A percentile compares a stretch with the other conserved stretches of the same genome.
Conservation (phyloP, 2,888 invertebrate genomes). For the Archaeoteleia sp. region DNA sequence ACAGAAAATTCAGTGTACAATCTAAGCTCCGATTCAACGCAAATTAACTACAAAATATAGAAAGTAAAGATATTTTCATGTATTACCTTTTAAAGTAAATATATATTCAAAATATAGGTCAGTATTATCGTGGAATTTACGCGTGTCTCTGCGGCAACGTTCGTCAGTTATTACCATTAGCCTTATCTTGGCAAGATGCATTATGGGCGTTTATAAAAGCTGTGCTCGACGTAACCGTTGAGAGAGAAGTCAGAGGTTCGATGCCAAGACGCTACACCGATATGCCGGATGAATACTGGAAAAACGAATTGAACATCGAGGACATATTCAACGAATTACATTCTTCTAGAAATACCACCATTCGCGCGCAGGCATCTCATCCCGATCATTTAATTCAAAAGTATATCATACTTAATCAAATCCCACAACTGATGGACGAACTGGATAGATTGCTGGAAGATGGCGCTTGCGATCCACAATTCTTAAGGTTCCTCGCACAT, state of each 20-base stretch:
- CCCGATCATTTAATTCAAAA: slow-evolving; percentile 88
- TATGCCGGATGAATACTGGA: slow-evolving; percentile 83
- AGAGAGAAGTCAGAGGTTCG: slow-evolving; percentile 83
- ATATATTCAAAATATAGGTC: slow-evolving; percentile 59
- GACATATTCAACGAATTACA: slow-evolving; percentile 82
- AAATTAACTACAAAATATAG: too few relatives aligned
- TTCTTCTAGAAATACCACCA: slow-evolving; percentile 77
- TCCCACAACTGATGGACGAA: slow-evolving; percentile 83
- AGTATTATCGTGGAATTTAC: slow-evolving; percentile 70
- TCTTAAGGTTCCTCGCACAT: slow-evolving; percentile 89
- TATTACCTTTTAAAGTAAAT: too few relatives aligned
- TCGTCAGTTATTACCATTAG: slow-evolving; percentile 83
- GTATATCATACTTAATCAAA: slow-evolving; percentile 88
- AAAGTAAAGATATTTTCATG: too few relatives aligned
- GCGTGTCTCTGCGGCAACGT: slow-evolving; percentile 87
- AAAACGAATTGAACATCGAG: slow-evolving; percentile 81
- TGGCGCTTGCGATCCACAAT: slow-evolving; percentile 76
- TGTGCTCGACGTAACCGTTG: slow-evolving; percentile 89
- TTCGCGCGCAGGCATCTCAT: slow-evolving; percentile 79
- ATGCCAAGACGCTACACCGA: slow-evolving; percentile 77
- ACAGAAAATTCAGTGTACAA: too few relatives aligned
- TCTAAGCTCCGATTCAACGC: too few relatives aligned
- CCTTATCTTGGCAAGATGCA: slow-evolving; percentile 91
- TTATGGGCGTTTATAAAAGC: slow-evolving; percentile 91
- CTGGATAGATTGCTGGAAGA: slow-evolving; percentile 81